Evolutionary conservation across 2,888 invertebrate genomes (phyloP).

Genomic region (Flexamia atlantica): DNA sequence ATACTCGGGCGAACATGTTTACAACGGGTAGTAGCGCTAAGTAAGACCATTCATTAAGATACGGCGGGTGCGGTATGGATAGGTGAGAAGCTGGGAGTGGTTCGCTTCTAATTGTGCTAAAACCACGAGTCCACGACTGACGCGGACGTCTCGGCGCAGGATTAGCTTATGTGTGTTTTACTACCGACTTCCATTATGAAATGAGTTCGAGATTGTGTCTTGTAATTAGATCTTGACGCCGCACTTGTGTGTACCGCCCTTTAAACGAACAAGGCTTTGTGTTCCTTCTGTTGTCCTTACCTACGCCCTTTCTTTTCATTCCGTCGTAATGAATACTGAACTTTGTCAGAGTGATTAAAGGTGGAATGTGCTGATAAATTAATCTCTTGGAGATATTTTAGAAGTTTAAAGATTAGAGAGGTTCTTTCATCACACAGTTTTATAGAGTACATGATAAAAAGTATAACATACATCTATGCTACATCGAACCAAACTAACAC

Average conservation of each 20-base stretch:
- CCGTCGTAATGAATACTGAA: not conserved
- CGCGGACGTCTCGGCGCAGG: not conserved
- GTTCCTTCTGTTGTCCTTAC: conserved; percentile 1
- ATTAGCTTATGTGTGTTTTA: conserved; percentile 51
- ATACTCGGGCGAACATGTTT: not conserved
- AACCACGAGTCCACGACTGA: conserved; percentile 13
- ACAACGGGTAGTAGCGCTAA: conserved; percentile 48
- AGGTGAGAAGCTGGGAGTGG: conserved; percentile 49
- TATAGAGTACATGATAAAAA: too few relatives aligned
- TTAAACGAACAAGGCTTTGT: not conserved
- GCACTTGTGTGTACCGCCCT: not conserved
- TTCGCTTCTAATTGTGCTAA: conserved; percentile 54
- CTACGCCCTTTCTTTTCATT: not conserved
- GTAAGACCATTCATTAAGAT: conserved; percentile 58
- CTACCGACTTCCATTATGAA: conserved; percentile 51
- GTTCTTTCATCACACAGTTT: too few relatives aligned
- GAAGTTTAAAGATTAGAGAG: too few relatives aligned
- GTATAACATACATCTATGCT: too few relatives aligned
- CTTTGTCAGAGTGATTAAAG: too few relatives aligned
- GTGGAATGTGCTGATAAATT: too few relatives aligned
- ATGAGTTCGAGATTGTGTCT: conserved; percentile 38
- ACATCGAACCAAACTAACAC: too few relatives aligned
- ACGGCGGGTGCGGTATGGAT: conserved; percentile 31
- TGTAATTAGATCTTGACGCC: conserved; percentile 42
- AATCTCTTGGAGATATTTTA: too few relatives aligned